Evolutionary conservation across 2,797 vertebrate genomes (phyloP), one percentile per base, ranked within the genome.

Genomic region (Megaceryle alcyon): DNA sequence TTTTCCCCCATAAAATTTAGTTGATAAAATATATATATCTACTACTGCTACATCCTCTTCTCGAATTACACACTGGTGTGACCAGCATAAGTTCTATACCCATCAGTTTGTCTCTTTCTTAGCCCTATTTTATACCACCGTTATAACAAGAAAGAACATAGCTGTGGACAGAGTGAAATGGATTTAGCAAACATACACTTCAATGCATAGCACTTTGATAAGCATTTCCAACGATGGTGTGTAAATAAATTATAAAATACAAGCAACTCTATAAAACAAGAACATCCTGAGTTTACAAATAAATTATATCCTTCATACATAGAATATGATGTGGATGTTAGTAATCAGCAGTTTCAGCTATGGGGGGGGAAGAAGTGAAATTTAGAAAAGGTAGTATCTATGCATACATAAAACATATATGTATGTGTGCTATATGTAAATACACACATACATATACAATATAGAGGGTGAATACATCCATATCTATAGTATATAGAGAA

Each of bases 211-310:
- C 98, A 98, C 97, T 88, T 96, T 96, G 96, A 93, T 82, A 96
- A 92, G 91, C 93, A 86, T 93, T 94, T 97, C 97, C 98, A 97
- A 98, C 95, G 81, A 94, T 94, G 96, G 97, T 87, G 94, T 95
- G 94, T 96, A 97, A 97, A 98, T 98, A 98, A 98, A 98, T 98
- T 95, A 98, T 96, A 96, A 98, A 98, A 97, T 96, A 97, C 97
- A 95, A 97, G 97, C 65, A 83, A 96, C 88, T 97, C 96, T 96
- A 92, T 95, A 91, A 95, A 98, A 97, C 97, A 97, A 92, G 92
- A 95, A 95, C 88, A 96, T 98, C 98, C 97, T 95, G 96, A 97
- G 97, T 97, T 97, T 95, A 96, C 97, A 98, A 97, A 98, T 97
- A 97, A 98, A 97, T 96, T 85, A 97, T 95, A 93, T 96, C 91